Conservation (phyloP, 35 echinoderm and acorn worm species). For the Ptychodera flava region DNA sequence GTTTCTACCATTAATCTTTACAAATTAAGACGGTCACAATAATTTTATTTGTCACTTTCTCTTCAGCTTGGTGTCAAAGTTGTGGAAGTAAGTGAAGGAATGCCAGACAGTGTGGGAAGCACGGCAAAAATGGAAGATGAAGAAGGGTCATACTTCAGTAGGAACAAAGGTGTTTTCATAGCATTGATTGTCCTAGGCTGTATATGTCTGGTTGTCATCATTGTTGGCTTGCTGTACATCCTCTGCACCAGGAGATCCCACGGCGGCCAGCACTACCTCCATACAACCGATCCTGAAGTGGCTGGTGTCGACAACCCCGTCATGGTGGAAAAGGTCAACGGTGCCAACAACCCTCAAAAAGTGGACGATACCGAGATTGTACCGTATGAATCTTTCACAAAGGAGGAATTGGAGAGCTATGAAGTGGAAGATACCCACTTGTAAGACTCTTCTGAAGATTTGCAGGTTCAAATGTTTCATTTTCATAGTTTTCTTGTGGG, state of each 20-base stretch:
- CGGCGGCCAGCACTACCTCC: background rate
- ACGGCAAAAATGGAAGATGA: background rate
- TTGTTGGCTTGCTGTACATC: background rate
- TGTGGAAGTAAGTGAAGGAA: background rate
- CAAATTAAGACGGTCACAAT: too few species aligned
- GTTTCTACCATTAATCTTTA: too few species aligned
- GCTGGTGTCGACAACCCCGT: background rate
- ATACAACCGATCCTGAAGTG: background rate
- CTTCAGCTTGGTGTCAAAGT: background rate
- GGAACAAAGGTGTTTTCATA: background rate
- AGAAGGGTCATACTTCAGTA: background rate
- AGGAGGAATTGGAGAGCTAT: background rate
- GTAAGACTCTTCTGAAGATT: too few species aligned
- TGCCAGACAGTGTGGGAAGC: background rate
- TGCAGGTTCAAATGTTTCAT: too few species aligned
- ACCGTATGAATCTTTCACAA: background rate
- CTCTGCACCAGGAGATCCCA: background rate
- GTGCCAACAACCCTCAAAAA: background rate
- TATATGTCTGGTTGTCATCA: background rate
- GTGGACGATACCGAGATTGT: background rate
- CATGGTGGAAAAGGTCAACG: background rate
- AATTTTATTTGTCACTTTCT: background rate
- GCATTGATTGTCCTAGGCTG: background rate
- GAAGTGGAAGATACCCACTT: background rate
- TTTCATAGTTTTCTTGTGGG: too few species aligned